These are phyloP conservation scores for Lagorchestes hirsutus DNA, from an alignment of 2,797 vertebrate genomes.

Conservation along the genomic window DNA sequence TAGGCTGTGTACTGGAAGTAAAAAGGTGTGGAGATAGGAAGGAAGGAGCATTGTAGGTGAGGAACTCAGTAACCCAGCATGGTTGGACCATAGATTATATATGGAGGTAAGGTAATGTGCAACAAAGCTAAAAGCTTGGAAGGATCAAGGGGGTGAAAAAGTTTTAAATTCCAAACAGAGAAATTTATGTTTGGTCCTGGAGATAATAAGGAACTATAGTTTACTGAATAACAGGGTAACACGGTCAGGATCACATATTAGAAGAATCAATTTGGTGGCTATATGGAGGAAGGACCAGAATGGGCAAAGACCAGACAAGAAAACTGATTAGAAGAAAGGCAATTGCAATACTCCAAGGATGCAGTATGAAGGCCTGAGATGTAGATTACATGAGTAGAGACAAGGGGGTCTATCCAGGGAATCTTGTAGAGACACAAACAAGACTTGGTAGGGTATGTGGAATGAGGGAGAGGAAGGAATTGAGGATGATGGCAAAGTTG, in stretches of 20 bases:
- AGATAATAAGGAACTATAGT: not conserved
- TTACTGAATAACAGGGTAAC: not conserved
- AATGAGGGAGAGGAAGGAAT: not conserved
- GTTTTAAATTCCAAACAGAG: not conserved
- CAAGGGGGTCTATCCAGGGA: not conserved
- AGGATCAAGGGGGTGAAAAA: not conserved
- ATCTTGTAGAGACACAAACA: not conserved
- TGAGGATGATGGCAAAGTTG: not conserved
- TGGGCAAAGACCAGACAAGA: not conserved
- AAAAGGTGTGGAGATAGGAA: not conserved
- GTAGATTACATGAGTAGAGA: not conserved
- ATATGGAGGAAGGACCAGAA: not conserved
- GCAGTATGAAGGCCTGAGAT: not conserved
- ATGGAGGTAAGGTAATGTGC: not conserved
- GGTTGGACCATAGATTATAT: not conserved
- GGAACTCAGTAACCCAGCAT: not conserved
- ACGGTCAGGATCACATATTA: not conserved
- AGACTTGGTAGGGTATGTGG: not conserved
- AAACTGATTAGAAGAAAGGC: not conserved
- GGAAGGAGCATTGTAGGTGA: not conserved
- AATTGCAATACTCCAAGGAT: not conserved
- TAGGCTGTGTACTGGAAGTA: not conserved
- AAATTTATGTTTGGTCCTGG: not conserved
- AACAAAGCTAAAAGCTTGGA: not conserved
- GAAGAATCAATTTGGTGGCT: not conserved